Percentiles rank a stretch among this genome's conserved stretches.
Conservation (phyloP, 2,888 invertebrate species). For the Drosophila atripex region DNA sequence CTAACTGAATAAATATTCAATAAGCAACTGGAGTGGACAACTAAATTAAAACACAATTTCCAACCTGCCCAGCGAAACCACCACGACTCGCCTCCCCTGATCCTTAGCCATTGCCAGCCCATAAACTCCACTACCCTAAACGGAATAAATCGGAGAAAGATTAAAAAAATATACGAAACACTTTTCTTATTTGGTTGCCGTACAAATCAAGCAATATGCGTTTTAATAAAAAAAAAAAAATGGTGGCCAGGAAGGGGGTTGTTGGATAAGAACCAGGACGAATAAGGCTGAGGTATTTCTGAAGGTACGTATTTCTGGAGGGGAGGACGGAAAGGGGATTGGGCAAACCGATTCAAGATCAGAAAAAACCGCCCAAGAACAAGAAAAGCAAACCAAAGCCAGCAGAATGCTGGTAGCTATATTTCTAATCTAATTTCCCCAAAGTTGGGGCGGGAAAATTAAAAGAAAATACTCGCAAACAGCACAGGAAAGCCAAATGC, state of each 20-base stretch:
- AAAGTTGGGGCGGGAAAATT: slow-evolving; percentile 61
- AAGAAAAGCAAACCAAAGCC: slow-evolving; percentile 32
- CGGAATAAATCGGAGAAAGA: slow-evolving; percentile 55
- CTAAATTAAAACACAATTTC: slow-evolving; percentile 67
- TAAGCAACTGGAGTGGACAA: slow-evolving; percentile 52
- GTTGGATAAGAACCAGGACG: neutral
- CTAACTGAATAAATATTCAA: neutral
- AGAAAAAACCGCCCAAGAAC: slow-evolving; percentile 4
- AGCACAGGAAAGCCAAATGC: slow-evolving; percentile 35
- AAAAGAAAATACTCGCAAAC: slow-evolving; percentile 71
- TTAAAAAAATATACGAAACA: slow-evolving; percentile 63
- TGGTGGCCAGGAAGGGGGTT: neutral
- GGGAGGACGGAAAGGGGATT: no score
- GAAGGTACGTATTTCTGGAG: no score
- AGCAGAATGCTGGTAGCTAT: slow-evolving; percentile 76
- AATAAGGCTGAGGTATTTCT: no score
- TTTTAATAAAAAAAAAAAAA: slow-evolving; percentile 65
- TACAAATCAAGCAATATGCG: slow-evolving; percentile 53
- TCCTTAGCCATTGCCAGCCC: slow-evolving; percentile 7
- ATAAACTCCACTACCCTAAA: slow-evolving; percentile 22
- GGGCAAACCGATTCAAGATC: neutral
- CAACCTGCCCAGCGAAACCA: slow-evolving; percentile 21
- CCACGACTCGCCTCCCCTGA: slow-evolving; percentile 9
- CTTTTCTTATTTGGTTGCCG: slow-evolving; percentile 41
- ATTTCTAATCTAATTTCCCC: slow-evolving; percentile 80